Percentiles rank a stretch among this genome's conserved stretches.
phyloP scores from a whole-genome alignment of 2,113 vertebrate genomes.

The Lepus americanus region DNA sequence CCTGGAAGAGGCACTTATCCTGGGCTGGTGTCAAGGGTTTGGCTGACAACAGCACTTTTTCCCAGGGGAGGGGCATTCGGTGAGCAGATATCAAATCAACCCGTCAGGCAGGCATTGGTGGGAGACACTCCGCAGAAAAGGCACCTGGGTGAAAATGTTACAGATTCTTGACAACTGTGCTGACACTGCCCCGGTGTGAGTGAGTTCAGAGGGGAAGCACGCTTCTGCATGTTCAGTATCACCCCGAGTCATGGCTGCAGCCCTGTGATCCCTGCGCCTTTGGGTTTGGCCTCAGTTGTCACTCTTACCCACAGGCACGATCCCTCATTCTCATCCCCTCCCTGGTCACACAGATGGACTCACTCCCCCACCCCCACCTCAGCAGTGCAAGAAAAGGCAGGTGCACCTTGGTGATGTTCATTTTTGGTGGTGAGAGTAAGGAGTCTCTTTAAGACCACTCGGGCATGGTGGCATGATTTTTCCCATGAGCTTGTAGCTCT shows the following conservation, averaged over 20 bases:
- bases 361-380: too few species aligned
- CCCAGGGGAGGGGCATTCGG: background rate
- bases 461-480: background rate
- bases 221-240: background rate
- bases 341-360: too few species aligned
- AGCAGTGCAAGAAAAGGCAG: background rate
- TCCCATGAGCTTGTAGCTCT: background rate
- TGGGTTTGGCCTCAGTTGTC: background rate
- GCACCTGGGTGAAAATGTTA: background rate
- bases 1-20: background rate
- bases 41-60: background rate
- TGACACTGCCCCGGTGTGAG: background rate
- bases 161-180: constrained; percentile 3
- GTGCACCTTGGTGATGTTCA: background rate
- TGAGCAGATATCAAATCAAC: background rate
- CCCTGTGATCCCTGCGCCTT: background rate
- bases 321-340: background rate
- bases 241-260: background rate
- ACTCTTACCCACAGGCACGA: background rate
- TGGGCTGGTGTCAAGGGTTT: background rate
- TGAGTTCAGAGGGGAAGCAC: background rate
- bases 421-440: background rate
- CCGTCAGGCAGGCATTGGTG: background rate
- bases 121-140: background rate
- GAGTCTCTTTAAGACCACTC: background rate